phyloP scores from a whole-genome alignment of 2,888 invertebrate species.

The Elaeidobius kamerunicus region DNA sequence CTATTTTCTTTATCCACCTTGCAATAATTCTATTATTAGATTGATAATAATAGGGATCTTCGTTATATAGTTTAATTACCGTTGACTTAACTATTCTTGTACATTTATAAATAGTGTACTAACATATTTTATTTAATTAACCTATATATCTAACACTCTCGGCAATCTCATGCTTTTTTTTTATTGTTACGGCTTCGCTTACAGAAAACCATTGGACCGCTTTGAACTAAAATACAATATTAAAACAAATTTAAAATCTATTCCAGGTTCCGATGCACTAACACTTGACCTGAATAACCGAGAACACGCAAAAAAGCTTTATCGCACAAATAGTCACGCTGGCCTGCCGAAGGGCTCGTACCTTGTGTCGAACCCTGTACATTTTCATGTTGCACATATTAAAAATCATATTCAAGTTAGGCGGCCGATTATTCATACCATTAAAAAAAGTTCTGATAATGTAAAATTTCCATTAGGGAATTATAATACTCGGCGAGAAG shows the following conservation, averaged over 20 bases:
- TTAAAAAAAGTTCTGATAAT: neutral
- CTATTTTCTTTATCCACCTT: too few relatives aligned
- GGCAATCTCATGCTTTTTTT: slow-evolving; percentile 6
- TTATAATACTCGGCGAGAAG: neutral
- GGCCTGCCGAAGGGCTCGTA: slow-evolving; percentile 49
- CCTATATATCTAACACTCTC: neutral
- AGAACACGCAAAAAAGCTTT: slow-evolving; percentile 31
- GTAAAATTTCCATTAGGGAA: neutral
- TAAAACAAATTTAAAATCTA: slow-evolving; percentile 29
- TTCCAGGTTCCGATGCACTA: slow-evolving; percentile 39
- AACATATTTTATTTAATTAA: too few relatives aligned
- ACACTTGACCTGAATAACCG: slow-evolving; percentile 10
- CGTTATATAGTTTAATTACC: too few relatives aligned
- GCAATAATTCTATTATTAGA: too few relatives aligned
- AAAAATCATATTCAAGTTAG: slow-evolving; percentile 38
- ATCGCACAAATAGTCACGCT: slow-evolving; percentile 46
- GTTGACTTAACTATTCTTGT: too few relatives aligned
- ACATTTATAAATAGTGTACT: too few relatives aligned
- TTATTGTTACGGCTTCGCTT: slow-evolving; percentile 11
- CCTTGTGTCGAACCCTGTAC: slow-evolving; percentile 46
- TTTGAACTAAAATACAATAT: neutral
- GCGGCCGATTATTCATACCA: slow-evolving; percentile 41
- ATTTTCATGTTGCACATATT: slow-evolving; percentile 46
- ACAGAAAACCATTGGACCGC: slow-evolving; percentile 4
- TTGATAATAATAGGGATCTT: too few relatives aligned